phyloP scores from a whole-genome alignment of 2,113 vertebrate genomes.

The Nyctibius bracteatus region DNA sequence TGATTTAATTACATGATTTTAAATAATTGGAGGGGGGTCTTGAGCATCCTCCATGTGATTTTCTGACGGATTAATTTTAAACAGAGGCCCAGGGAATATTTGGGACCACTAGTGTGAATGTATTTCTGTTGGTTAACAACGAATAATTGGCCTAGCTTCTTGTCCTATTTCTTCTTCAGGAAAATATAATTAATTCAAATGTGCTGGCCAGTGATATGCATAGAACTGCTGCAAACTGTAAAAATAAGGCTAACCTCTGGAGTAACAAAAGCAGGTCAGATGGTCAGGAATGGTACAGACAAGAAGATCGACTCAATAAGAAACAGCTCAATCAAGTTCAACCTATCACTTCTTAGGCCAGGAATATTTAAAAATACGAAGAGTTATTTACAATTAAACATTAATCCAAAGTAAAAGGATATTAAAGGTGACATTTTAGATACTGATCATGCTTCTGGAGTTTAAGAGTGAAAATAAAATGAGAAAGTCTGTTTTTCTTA shows the following conservation, averaged over 20 bases:
- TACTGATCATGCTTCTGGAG: background rate
- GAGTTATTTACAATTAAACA: background rate
- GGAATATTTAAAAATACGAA: background rate
- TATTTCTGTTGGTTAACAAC: slow-evolving; percentile 44
- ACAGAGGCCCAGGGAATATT: slow-evolving; percentile 26
- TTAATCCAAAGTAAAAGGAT: background rate
- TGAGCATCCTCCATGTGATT: slow-evolving; percentile 33
- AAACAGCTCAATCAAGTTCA: background rate
- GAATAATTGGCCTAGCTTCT: slow-evolving; percentile 57
- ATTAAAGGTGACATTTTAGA: background rate
- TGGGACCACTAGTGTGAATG: slow-evolving; percentile 29
- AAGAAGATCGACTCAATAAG: background rate
- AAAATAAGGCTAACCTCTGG: background rate
- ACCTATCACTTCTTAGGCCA: background rate
- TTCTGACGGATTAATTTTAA: slow-evolving; percentile 60
- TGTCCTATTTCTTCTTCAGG: slow-evolving; percentile 28
- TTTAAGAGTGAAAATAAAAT: background rate
- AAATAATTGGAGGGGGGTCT: slow-evolving; percentile 53
- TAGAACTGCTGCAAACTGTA: background rate
- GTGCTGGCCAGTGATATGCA: background rate
- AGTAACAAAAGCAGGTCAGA: background rate
- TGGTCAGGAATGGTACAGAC: background rate
- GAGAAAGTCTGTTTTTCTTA: background rate
- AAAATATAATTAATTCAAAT: slow-evolving; percentile 24
- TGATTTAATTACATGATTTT: slow-evolving; percentile 57